Evolutionary conservation across 35 echinoderm and acorn worm species (phyloP).

Genomic region (Stichopus chloronotus): DNA sequence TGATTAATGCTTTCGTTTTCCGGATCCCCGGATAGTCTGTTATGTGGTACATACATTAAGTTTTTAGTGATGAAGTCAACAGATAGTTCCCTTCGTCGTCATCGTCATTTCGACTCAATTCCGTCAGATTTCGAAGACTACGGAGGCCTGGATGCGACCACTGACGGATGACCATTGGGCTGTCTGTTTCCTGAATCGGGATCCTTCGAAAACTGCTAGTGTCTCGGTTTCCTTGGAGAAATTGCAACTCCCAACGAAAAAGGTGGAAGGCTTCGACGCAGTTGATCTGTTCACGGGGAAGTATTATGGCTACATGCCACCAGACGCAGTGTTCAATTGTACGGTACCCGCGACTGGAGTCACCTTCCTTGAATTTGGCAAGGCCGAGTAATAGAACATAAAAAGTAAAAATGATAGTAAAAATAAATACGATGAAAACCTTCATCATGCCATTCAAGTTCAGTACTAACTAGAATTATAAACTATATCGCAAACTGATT

Average conservation of each 20-base stretch:
- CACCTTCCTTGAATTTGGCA: conserved; percentile 46
- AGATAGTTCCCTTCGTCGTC: no score
- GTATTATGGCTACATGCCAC: conserved; percentile 64
- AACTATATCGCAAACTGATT: no score
- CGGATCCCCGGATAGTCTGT: no score
- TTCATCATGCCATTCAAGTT: neutral
- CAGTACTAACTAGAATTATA: no score
- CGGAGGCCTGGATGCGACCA: conserved; percentile 51
- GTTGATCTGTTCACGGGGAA: conserved; percentile 54
- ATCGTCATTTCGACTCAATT: neutral
- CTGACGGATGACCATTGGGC: conserved; percentile 26
- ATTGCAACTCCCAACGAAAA: conserved; percentile 38
- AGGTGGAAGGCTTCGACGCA: conserved; percentile 64
- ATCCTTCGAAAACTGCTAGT: conserved; percentile 10
- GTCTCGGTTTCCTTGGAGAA: conserved; percentile 53
- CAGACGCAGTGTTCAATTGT: conserved; percentile 55
- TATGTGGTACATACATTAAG: no score
- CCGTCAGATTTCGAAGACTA: neutral
- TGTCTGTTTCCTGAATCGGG: conserved; percentile 56
- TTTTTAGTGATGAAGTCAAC: no score
- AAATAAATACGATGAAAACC: neutral
- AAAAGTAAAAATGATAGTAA: neutral
- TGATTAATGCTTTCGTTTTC: no score
- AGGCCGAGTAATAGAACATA: neutral
- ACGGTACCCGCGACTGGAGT: conserved; percentile 49